Evolutionary conservation across 2,888 invertebrate genomes (phyloP).

Genomic region (Melipona bicolor): DNA sequence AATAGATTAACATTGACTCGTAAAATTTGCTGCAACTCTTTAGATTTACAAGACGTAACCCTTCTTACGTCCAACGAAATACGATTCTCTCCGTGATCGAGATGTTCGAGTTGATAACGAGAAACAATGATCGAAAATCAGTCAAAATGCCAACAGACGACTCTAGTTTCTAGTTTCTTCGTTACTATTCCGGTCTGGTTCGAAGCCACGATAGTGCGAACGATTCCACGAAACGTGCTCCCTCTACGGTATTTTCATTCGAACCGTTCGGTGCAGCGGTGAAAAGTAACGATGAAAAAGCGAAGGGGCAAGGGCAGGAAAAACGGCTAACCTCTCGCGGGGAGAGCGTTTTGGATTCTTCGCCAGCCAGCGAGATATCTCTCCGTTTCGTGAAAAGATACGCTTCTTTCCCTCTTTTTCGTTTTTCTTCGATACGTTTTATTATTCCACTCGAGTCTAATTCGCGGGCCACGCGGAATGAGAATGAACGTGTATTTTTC

Average conservation of each 20-base stretch:
- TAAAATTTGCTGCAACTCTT: too few species aligned
- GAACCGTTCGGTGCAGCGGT: constrained; percentile 17
- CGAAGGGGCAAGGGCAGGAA: constrained; percentile 22
- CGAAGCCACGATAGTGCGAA: constrained; percentile 57
- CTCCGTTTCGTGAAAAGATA: constrained; percentile 31
- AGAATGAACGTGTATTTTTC: constrained; percentile 26
- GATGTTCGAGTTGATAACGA: not conserved
- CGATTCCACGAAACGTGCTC: constrained; percentile 56
- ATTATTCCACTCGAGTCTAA: constrained; percentile 43
- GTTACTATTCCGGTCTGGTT: constrained; percentile 54
- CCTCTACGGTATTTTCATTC: constrained; percentile 49
- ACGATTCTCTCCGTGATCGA: not conserved
- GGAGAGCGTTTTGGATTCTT: constrained; percentile 31
- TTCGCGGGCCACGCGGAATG: constrained; percentile 41
- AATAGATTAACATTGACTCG: too few species aligned
- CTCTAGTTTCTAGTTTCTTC: constrained; percentile 15
- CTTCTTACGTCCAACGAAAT: too few species aligned
- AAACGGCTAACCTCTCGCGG: constrained; percentile 32
- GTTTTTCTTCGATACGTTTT: not conserved
- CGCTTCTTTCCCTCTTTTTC: not conserved
- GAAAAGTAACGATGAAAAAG: constrained; percentile 47
- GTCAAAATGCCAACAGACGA: constrained; percentile 2
- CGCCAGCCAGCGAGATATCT: constrained; percentile 24
- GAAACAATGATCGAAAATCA: constrained; percentile 18
- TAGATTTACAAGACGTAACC: too few species aligned